phyloP scores from a whole-genome alignment of 2,113 vertebrate genomes.

The Theristicus caerulescens region DNA sequence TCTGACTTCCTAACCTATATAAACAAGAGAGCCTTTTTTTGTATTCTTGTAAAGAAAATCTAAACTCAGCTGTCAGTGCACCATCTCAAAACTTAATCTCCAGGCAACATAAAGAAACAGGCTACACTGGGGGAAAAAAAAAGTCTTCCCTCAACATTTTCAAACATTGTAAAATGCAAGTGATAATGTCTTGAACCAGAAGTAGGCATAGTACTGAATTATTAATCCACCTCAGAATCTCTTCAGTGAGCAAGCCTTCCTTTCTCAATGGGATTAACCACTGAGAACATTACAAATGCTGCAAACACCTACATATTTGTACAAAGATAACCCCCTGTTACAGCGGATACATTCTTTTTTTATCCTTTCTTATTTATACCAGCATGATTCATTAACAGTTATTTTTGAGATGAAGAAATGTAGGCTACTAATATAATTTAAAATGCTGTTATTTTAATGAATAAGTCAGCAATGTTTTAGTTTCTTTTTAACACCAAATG shows the following conservation, averaged over 20 bases:
- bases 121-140: background rate
- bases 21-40: background rate
- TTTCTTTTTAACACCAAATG: conserved; percentile 33
- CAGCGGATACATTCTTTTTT: conserved; percentile 59
- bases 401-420: conserved; percentile 59
- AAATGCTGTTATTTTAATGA: conserved; percentile 57
- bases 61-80: background rate
- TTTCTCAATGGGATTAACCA: conserved; percentile 48
- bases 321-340: conserved; percentile 69
- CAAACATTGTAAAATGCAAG: background rate
- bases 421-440: conserved; percentile 68
- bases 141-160: background rate
- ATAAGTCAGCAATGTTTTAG: conserved; percentile 15
- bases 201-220: background rate
- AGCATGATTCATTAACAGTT: conserved; percentile 76
- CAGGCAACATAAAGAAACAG: background rate
- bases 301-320: conserved; percentile 69
- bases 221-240: background rate
- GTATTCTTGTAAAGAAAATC: background rate
- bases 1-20: background rate
- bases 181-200: background rate
- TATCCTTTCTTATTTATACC: conserved; percentile 74
- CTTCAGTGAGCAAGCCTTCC: background rate
- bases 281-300: conserved; percentile 13
- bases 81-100: background rate